Evolutionary conservation across 2,113 vertebrate genomes (phyloP).

Genomic region (Pica pica): DNA sequence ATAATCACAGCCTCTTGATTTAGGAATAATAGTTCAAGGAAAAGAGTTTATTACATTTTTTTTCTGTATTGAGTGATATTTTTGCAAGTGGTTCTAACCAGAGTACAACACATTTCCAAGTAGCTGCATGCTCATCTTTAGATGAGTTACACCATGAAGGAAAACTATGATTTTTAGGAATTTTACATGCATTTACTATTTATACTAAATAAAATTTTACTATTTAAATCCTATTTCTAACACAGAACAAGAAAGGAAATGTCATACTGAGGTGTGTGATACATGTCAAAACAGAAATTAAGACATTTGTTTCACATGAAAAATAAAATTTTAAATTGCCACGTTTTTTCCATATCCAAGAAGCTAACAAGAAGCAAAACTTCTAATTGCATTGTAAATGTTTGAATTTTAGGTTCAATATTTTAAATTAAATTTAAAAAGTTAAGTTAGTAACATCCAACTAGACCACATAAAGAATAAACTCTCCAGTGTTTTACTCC

Average conservation of each 20-base stretch:
- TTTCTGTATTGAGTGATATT: not conserved
- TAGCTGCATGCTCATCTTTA: not conserved
- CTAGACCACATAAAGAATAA: not conserved
- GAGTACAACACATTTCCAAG: not conserved
- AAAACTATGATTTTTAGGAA: not conserved
- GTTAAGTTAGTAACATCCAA: not conserved
- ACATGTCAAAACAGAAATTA: not conserved
- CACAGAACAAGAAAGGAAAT: not conserved
- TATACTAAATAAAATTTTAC: not conserved
- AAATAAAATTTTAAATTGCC: not conserved
- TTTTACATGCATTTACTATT: not conserved
- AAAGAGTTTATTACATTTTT: not conserved
- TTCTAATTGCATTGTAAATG: not conserved
- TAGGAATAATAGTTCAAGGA: not conserved
- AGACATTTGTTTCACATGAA: not conserved
- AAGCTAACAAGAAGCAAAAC: not conserved
- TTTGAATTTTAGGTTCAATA: not conserved
- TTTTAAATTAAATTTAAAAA: not conserved
- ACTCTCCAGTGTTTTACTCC: not conserved
- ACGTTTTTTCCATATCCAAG: not conserved
- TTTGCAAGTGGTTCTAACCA: not conserved
- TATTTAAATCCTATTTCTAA: not conserved
- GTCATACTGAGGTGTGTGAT: not conserved
- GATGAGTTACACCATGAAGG: not conserved
- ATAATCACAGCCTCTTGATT: not conserved